Conservation (phyloP, 30 jellyfish, hydroid and myxozoan species). For the Clytia hemisphaerica region DNA sequence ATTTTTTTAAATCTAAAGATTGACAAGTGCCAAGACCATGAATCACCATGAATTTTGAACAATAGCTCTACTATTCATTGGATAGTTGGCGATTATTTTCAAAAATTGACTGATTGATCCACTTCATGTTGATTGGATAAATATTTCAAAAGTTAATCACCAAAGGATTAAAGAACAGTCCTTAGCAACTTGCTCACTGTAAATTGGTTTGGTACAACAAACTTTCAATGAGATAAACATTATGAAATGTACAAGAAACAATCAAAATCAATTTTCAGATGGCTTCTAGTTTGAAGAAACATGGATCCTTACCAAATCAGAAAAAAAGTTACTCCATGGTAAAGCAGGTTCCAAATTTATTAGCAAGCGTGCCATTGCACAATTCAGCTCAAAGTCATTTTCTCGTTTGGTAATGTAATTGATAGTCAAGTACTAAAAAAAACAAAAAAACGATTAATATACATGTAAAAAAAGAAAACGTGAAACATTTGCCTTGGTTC, state of each 20-base stretch:
- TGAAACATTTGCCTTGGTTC: neutral
- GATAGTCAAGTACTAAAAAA: conserved; percentile 44
- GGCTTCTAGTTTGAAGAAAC: neutral
- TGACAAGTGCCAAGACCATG: no score
- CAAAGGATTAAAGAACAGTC: no score
- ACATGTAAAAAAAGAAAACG: no score
- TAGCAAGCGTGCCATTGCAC: conserved; percentile 67
- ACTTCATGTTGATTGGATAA: no score
- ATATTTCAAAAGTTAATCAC: no score
- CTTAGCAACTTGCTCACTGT: neutral
- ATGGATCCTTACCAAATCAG: conserved; percentile 46
- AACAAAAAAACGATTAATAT: neutral
- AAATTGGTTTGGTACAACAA: neutral
- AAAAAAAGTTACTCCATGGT: conserved; percentile 51
- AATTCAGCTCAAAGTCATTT: conserved; percentile 67
- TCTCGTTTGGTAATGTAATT: conserved; percentile 59
- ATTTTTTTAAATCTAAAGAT: neutral
- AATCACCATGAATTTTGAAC: no score
- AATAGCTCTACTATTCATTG: no score
- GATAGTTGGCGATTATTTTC: no score
- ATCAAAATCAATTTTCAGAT: neutral
- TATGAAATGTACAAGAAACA: neutral
- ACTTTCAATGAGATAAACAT: neutral
- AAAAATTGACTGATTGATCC: no score
- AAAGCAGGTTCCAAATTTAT: conserved; percentile 53